phyloP scores from a whole-genome alignment of 2,797 vertebrate species.

The Pristis pectinata region DNA sequence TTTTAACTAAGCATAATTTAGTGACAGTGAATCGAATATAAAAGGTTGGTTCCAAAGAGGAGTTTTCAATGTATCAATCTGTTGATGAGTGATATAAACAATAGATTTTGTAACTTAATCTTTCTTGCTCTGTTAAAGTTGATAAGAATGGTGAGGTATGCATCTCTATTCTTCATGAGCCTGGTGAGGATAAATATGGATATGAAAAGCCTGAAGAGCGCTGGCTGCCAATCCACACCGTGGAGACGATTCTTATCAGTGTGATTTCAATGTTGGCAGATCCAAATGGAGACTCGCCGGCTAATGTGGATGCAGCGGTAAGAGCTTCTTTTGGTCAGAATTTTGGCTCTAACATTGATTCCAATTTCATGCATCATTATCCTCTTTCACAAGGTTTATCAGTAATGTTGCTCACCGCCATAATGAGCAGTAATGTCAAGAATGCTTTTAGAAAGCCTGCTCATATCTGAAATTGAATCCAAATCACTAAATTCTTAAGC shows the following conservation, averaged over 20 bases:
- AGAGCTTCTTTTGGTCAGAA: conserved; percentile 46
- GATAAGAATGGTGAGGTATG: conserved; percentile 98
- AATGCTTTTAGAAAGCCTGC: background rate
- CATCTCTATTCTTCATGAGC: conserved; percentile 99
- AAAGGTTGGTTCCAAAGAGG: background rate
- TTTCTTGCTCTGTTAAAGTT: conserved; percentile 59
- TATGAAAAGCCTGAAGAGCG: conserved; percentile 98
- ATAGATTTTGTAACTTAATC: background rate
- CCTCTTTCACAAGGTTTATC: no score
- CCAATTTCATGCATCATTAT: no score
- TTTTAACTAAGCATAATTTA: background rate
- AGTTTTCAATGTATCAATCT: background rate
- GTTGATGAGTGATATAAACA: background rate
- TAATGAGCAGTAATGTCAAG: background rate
- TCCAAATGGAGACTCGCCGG: conserved; percentile 96
- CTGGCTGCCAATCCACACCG: conserved; percentile 97
- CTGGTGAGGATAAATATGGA: conserved; percentile 97
- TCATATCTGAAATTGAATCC: background rate
- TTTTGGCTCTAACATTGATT: background rate
- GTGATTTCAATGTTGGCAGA: conserved; percentile 99
- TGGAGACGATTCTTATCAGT: conserved; percentile 99
- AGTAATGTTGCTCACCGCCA: background rate
- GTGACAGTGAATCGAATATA: background rate
- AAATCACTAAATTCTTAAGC: background rate
- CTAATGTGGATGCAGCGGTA: conserved; percentile 97